Evolutionary conservation across 2,888 invertebrate genomes (phyloP), one percentile per base, ranked within the genome.

Genomic region (Entomobrya proxima): DNA sequence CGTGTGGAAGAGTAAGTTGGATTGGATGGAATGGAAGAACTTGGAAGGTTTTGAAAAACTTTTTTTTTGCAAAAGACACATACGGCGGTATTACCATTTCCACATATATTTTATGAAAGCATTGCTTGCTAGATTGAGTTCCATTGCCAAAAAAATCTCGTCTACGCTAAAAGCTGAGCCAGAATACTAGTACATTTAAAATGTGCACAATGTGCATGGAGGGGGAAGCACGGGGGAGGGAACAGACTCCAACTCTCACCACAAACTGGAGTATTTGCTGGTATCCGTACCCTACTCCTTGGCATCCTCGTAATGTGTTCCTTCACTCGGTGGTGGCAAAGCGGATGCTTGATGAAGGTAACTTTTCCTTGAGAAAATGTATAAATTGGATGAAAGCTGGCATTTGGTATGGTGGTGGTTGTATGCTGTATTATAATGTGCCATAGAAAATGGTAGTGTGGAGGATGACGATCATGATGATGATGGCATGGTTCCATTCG

Each of bases 241-340:
- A 84, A 84, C 47, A 77, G 40, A 55, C 77, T 84, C 84, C 84
- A 84, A 84, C 84, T 78, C 84, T 72, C 77, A 77, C 84, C 84
- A 78, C 84, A 72, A 81, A 67, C 77, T 78, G 84, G 84, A 78
- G 47, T 64, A 84, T 78, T 69, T 58, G 58, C 77, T 78, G 84
- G 78, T 69, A 77, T 79, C 61, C 79, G 44, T 80, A 40, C 85
- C 80, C 85, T 67, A 55, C n/a, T 75, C 85, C 30, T 35, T 30
- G 11, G 37, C 35, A 76, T 83, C 83, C 76, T 52, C 50, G 64
- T 52, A 24, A 75, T 75, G 67, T 55, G 24, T 61, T 18, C 11
- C 7, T 47, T 30, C 44, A 37, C 77, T 50, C 7, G 76, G 37
- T 50, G 24, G 52, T 37, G 76, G 55, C 40, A 76, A 58, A 58